Base-by-base conservation (phyloP, 2,888 invertebrate genomes). In the Ormia ochracea region DNA sequence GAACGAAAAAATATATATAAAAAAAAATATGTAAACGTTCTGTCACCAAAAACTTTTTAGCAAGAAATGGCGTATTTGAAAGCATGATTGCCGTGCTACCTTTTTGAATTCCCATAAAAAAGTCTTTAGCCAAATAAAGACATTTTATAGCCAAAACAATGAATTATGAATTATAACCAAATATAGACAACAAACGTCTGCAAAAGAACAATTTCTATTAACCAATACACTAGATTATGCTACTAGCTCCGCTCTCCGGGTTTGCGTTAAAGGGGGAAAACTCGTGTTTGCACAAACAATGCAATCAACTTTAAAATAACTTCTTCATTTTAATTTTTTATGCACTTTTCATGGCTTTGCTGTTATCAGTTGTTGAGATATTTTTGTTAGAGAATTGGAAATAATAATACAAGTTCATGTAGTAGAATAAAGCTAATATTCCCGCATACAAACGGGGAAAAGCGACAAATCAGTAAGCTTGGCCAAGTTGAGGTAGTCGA, bases 131-230 rank as follows among this genome's bases (percentile, higher is more conserved):
- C 76, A 80, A 80, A 80, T 76, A 80, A 76, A 76, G 80, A 66
- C 76, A 80, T 80, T 72, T 68, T 41, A 68, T 63, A 63, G 36
- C 17, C 56, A 68, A 76, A 73, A 80, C 80, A 80, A 80, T 80
- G 80, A 80, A 73, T 80, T 80, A 80, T 80, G 80, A 80, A 76
- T 80, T 80, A 80, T 80, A 80, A 76, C 80, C 80, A 80, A 80
- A 80, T 80, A 80, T 80, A 76, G 80, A 76, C 72, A 75, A 68
- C 76, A 76, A 72, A 66, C 73, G 80, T 80, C 76, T 66, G 63
- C 79, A 76, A 73, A 63, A 76, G 69, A 72, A 80, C 72, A 80
- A 76, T 76, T 73, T 76, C 80, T 80, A 80, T 80, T 76, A 80
- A 80, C 80, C 76, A 80, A 80, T 76, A 68, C 72, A 76, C 80